Evolutionary conservation across 2,888 invertebrate genomes (phyloP), one percentile per base, ranked within the genome.

Genomic region (Polydrusus cervinus): DNA sequence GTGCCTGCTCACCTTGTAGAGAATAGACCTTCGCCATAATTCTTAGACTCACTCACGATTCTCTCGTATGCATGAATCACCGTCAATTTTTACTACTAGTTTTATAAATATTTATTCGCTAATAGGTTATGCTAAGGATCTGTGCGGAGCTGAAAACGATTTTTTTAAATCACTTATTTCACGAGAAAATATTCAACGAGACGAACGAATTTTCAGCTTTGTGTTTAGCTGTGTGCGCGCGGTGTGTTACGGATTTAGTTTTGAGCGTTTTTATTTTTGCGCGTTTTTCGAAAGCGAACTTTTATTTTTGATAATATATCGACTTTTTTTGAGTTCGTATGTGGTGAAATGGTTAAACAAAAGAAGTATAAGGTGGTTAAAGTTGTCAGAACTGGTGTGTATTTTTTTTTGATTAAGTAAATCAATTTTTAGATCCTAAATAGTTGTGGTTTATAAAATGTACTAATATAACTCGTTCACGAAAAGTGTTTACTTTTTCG

Each of bases 21-120:
- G 30, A 47, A 62, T 60, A 67, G 67, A 64, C 74, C 74, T 70
- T 74, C 74, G 16, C 9, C 47, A 25, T 18, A 38, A 45, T 62
- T 62, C 57, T 62, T 68, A 60, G 68, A 38, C 60, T 45, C 65
- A 25, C 60, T 61, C 64, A 68, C 73, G 66, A 65, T 45, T 57
- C 61, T 66, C 72, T 34, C 25, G 62, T 20, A 49, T 49, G 72
- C 74, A 74, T 80, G 80, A 80, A 74, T 80, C 79, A 80, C 76
- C 80, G 61, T 67, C 78, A 75, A 80, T 78, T 80, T 80, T 65
- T 73, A 72, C 70, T 69, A 65, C 66, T 72, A 62, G 76, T 76
- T 71, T 77, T 77, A 77, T 77, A 77, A 77, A 77, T 77, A 77
- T 77, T 77, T 77, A 76, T 76, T 76, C 76, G 76, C 61, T 73